A percentile compares a stretch with the other conserved stretches of the same genome.
phyloP scores from a whole-genome alignment of 1,140 invertebrate species.

The Ceratosolen fusciceps region DNA sequence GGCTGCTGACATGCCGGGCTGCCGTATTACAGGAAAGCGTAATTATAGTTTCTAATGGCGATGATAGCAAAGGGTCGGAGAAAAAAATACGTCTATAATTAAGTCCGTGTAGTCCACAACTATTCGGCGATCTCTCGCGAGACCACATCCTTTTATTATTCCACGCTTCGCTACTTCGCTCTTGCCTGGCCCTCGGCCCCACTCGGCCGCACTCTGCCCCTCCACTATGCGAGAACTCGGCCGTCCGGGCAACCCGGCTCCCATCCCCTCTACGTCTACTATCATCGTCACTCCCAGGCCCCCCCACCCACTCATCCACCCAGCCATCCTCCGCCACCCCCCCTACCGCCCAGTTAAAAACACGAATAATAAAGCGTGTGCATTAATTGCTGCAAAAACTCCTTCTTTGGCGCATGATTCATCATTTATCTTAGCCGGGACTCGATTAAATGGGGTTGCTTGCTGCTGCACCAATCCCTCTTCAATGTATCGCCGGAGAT shows the following conservation, averaged over 20 bases:
- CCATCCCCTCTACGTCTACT: no score
- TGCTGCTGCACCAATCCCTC: no score
- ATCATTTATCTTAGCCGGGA: no score
- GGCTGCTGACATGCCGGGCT: slow-evolving; percentile 19
- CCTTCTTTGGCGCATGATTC: no score
- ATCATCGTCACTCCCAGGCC: background rate
- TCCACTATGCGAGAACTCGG: background rate
- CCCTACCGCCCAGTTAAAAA: background rate
- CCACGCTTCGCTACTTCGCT: slow-evolving; percentile 41
- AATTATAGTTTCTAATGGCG: slow-evolving; percentile 42
- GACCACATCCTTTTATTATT: slow-evolving; percentile 51
- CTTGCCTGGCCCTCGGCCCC: background rate
- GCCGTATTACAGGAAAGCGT: slow-evolving; percentile 51
- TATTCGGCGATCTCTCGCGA: slow-evolving; percentile 44
- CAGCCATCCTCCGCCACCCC: background rate
- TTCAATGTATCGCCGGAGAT: no score
- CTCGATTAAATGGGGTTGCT: no score
- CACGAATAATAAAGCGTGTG: background rate
- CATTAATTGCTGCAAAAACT: no score
- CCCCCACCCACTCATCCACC: background rate
- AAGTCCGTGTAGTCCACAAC: slow-evolving; percentile 27
- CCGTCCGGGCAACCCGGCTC: no score
- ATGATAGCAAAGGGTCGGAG: background rate
- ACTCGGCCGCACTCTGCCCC: background rate
- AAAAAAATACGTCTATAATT: slow-evolving; percentile 52